Conservation (phyloP, 2,888 invertebrate species). For the Neelides folsomi region DNA sequence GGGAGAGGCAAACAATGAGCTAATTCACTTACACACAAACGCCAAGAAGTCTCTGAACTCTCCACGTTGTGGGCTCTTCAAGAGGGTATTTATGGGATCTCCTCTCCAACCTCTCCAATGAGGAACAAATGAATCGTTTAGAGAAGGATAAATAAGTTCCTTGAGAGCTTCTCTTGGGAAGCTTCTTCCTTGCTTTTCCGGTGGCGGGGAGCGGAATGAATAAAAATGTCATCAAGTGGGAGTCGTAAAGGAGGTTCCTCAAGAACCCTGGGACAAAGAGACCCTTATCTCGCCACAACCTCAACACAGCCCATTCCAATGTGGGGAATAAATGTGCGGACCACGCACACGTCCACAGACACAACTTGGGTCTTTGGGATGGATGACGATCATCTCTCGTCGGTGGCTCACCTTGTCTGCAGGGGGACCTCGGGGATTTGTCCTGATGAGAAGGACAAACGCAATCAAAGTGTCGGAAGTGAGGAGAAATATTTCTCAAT, state of each 20-base stretch:
- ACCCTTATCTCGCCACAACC: no score
- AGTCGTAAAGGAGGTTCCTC: slow-evolving; percentile 19
- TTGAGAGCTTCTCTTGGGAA: slow-evolving; percentile 5
- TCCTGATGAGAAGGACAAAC: slow-evolving; percentile 5
- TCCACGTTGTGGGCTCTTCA: no score
- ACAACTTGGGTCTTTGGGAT: no score
- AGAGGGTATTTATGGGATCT: no score
- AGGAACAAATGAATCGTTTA: slow-evolving; percentile 13
- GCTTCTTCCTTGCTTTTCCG: not conserved
- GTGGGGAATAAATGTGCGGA: no score
- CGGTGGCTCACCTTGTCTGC: no score
- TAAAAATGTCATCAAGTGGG: slow-evolving; percentile 32
- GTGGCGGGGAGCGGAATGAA: slow-evolving; percentile 14
- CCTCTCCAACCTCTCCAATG: not conserved
- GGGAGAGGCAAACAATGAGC: slow-evolving; percentile 4
- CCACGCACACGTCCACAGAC: no score
- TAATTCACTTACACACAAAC: slow-evolving; percentile 9
- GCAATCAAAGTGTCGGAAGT: slow-evolving; percentile 27
- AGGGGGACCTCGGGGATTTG: no score
- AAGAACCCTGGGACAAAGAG: no score
- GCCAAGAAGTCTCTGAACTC: slow-evolving; percentile 5
- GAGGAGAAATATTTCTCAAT: slow-evolving; percentile 33
- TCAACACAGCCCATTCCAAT: no score
- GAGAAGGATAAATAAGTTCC: slow-evolving; percentile 6
- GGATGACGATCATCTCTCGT: no score